Conservation (phyloP, 2,797 vertebrate genomes). For the Falco rusticolus region DNA sequence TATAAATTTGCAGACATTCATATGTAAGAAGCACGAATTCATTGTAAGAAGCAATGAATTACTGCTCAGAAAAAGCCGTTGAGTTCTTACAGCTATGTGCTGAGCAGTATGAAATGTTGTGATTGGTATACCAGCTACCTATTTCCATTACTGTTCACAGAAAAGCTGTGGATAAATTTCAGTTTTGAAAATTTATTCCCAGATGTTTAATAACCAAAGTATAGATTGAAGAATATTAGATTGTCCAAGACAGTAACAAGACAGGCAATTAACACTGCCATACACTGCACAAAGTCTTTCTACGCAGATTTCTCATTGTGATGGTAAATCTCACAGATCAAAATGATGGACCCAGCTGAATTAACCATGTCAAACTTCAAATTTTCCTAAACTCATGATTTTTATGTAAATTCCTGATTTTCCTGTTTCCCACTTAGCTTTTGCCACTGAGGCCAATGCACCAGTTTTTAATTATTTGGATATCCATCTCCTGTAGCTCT, state of each 20-base stretch:
- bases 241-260: background rate
- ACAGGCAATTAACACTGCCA: background rate
- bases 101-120: background rate
- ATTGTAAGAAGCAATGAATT: constrained; percentile 11
- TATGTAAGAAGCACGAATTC: background rate
- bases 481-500: background rate
- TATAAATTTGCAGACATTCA: constrained; percentile 38
- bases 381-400: background rate
- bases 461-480: background rate
- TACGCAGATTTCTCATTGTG: background rate
- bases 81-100: background rate
- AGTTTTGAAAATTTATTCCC: background rate
- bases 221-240: background rate
- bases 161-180: background rate
- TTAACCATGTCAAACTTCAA: background rate
- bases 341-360: background rate
- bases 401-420: background rate
- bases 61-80: background rate
- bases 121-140: background rate
- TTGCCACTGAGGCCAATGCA: background rate
- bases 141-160: background rate
- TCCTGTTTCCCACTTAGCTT: background rate
- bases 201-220: background rate
- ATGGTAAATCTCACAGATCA: background rate
- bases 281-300: background rate